Evolutionary conservation across 2,888 invertebrate genomes (phyloP), one percentile per base, ranked within the genome.

Genomic region (Tridacna gigas): DNA sequence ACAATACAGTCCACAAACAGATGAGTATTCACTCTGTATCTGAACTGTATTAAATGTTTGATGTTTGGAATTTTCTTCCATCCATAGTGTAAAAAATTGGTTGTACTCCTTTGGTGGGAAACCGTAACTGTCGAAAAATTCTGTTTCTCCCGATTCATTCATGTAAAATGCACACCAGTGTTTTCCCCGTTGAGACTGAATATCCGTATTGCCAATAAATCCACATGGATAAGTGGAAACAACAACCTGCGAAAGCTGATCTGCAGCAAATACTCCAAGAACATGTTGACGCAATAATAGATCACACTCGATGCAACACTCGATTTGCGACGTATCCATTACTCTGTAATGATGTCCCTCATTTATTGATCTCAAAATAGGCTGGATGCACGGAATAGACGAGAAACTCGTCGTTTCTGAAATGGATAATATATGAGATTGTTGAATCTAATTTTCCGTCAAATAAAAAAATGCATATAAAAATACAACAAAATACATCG

Each of bases 1-100:
- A 56, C 74, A 74, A 37, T 79, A 80, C 47, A 80, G 48, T 75
- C 80, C 80, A 47, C 80, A 80, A 56, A 80, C 67, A 25, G 56
- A 65, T 15, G 80, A 75, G 25, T 65, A 56, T 47, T 75, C 75
- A 60, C 80, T 69, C 56, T 75, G 80, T 47, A 80, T 71, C 47
- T 74, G 67, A 47, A 45, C 26, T 63, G n/a, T 20, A 69, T 75
- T 75, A 18, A 56, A 20, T 47, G 7, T 28, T 37, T 26, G 5
- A 20, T 11, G 20, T 26, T 22, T 51, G 9, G 78, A n/a, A 18
- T 66, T n/a, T 22, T 67, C 37, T 25, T 77, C 9, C 26, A 77
- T 20, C 75, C 75, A 75, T 37, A 26, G 18, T n/a, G 4, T 13
- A 51, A 51, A 74, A 12, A 56, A 61, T 13, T 22, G 11, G 51